Evolutionary conservation across 2,113 vertebrate genomes (phyloP), one percentile per base, ranked within the genome.

Genomic region (Spilogale gracilis): DNA sequence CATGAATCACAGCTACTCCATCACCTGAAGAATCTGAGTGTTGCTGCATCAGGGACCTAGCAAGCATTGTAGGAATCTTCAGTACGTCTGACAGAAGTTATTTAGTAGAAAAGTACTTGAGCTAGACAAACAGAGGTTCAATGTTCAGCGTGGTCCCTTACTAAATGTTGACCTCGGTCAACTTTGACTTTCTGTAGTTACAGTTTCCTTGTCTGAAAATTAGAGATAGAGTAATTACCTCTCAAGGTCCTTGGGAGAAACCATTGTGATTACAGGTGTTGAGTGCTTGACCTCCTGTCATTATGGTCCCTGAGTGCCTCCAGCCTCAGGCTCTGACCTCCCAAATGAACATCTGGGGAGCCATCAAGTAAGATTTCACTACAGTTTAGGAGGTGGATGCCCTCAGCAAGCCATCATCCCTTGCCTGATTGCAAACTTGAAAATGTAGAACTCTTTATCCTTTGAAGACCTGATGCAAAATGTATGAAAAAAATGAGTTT

Each of bases 1-100:
- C 30, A 4, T 14, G 32, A 92, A 56, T 17, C 38, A 0, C 45
- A 80, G 38, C 20, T 76, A 25, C 38, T 7, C 16, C 14, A 1
- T 38, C 73, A 48, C 27, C 27, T n/a, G 30, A n/a, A 56, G 63
- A 71, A 14, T 32, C 87, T 61, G 60, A 52, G 54, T 16, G 8
- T 0, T 1, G 21, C 27, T 84, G 20, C 3, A 0, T 1, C 1
- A 2, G 73, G 25, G 25, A 56, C 48, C 11, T 43, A 83, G 30
- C 30, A 45, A 76, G 65, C 27, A 27, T 2, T 10, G 20, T 14
- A 63, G 52, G 6, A 52, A 11, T 60, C 80, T 9, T 48, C 58
- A 91, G 48, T 30, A 2, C 1, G 50, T 50, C 74, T n/a, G 74
- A 92, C 87, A 89, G 74, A 52, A 79, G 65, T 60, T 79, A 81